A percentile compares a stretch with the other conserved stretches of the same genome.
phyloP scores from a whole-genome alignment of 2,113 vertebrate genomes.

The Aramus guarauna region DNA sequence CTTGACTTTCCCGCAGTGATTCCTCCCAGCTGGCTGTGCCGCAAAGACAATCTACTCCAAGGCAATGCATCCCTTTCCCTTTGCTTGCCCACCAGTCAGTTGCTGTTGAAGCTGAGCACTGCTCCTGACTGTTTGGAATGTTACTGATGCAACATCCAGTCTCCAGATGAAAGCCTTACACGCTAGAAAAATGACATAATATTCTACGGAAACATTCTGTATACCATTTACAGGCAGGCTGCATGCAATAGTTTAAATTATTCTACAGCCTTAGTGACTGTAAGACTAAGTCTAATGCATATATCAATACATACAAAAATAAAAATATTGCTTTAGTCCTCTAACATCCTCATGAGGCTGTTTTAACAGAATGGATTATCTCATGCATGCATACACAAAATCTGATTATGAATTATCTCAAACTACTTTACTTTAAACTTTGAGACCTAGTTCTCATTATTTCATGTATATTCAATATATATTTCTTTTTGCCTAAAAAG shows the following conservation, averaged over 20 bases:
- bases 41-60: background rate
- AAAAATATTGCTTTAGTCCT: background rate
- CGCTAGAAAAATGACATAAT: background rate
- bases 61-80: rapidly evolving
- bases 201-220: background rate
- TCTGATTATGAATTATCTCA: background rate
- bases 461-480: background rate
- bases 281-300: background rate
- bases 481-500: background rate
- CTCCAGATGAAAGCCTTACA: background rate
- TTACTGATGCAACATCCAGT: background rate
- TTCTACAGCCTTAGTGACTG: background rate
- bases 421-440: background rate
- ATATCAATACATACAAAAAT: background rate
- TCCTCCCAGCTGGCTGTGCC: background rate
- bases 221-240: background rate
- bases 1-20: background rate
- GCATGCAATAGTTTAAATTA: background rate
- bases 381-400: background rate
- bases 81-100: background rate
- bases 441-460: background rate
- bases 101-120: background rate
- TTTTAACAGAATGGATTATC: background rate
- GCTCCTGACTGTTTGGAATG: background rate
- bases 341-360: background rate